Evolutionary conservation across 2,113 vertebrate species (phyloP), one percentile per base, ranked within the genome.

Genomic region (Poeciliopsis retropinna): DNA sequence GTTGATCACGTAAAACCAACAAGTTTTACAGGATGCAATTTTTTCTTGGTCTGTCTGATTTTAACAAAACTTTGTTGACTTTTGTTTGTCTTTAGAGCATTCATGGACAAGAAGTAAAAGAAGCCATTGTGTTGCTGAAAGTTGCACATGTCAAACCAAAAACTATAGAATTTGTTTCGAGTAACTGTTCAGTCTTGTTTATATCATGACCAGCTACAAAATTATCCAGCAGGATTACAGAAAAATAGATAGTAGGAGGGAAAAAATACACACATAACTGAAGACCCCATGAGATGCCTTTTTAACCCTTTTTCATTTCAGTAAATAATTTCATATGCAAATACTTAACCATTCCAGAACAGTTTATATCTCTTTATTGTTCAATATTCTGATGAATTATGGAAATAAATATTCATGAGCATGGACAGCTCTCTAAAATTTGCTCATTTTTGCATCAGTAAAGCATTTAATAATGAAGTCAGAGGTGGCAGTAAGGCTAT

Each of bases 111-210:
- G 34, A 37, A 72, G 78, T 32, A 19, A 70, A 75, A 78, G 68
- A 64, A 73, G 57, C 73, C 82, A 74, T 84, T 85, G 80, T 85
- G 61, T 64, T 78, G 66, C 70, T 84, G 76, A 77, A 78, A 71
- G 72, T 69, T 78, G 71, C 82, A 81, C 66, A 17, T 79, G 77
- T 84, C 86, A 82, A 72, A 72, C 66, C 54, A 76, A 85, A 86
- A 83, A 69, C 76, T 54, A 60, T 31, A 54, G 60, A 72, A 47
- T 30, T 14, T 5, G 32, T 80, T 72, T 67, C 51, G 44, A 41
- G 76, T 60, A 82, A 71, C 67, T 9, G n/a, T 64, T 57, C 60
- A 80, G 61, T 30, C 30, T 12, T 9, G 41, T n/a, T 31, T 67
- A 67, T 68, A 66, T 31, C 32, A 54, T 60, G 47, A 31, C 27